phyloP scores from a whole-genome alignment of 2,888 invertebrate species.

The Drosophila algonquin region DNA sequence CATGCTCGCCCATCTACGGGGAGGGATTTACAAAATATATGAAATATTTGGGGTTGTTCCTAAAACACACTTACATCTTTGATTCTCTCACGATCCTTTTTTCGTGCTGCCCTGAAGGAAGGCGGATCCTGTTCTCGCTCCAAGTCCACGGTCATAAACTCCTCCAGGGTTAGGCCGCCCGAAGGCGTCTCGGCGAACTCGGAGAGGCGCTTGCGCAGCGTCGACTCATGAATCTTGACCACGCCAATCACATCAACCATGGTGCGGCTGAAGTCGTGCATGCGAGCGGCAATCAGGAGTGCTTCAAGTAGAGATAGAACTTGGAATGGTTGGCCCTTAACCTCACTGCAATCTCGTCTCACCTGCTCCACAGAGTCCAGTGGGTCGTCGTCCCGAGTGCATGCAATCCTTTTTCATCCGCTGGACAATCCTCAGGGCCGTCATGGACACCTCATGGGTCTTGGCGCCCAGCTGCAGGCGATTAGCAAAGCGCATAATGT shows the following conservation, averaged over 20 bases:
- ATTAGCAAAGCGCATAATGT: constrained; percentile 97
- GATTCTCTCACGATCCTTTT: constrained; percentile 93
- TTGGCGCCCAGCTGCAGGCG: constrained; percentile 96
- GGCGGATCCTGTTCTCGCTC: constrained; percentile 98
- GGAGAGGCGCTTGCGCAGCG: constrained; percentile 93
- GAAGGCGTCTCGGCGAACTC: constrained; percentile 99
- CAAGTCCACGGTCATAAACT: constrained; percentile 98
- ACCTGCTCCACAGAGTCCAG: constrained; percentile 99
- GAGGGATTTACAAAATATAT: not conserved
- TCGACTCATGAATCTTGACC: constrained; percentile 97
- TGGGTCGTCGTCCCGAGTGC: constrained; percentile 97
- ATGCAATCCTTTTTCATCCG: constrained; percentile 99
- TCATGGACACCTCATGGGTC: constrained; percentile 97
- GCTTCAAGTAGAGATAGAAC: constrained; percentile 85
- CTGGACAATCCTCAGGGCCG: constrained; percentile 96
- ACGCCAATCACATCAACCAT: constrained; percentile 95
- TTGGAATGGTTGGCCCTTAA: too few species aligned
- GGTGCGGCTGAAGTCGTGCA: constrained; percentile 95
- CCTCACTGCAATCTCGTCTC: constrained; percentile 48
- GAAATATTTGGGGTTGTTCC: not conserved
- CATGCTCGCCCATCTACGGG: constrained; percentile 85
- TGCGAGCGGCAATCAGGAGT: constrained; percentile 95
- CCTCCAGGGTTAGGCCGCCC: constrained; percentile 96
- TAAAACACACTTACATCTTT: constrained; percentile 86
- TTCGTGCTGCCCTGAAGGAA: constrained; percentile 95